A percentile compares a stretch with the other conserved stretches of the same genome.
phyloP scores from a whole-genome alignment of 2,797 vertebrate species.

The Acrossocheilus wenchowensis region DNA sequence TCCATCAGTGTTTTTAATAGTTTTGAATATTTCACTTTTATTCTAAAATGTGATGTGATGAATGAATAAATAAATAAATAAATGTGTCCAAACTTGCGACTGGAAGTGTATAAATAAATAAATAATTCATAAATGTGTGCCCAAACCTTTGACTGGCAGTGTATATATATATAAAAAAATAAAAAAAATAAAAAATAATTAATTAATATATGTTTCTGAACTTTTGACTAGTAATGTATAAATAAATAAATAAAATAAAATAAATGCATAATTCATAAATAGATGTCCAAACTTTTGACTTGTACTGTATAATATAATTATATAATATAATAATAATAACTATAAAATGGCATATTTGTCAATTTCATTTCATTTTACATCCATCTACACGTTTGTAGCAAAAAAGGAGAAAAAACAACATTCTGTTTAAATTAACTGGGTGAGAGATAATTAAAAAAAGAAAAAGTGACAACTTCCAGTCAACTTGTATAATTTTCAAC shows the following conservation, averaged over 20 bases:
- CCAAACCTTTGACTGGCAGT: not conserved
- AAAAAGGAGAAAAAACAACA: too few relatives aligned
- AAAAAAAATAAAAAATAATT: not conserved
- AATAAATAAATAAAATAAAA: not conserved
- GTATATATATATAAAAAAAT: not conserved
- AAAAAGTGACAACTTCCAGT: not conserved
- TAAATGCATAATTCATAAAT: not conserved
- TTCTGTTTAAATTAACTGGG: not conserved
- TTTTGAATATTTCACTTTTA: not conserved
- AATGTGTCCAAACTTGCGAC: not conserved
- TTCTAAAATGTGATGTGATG: not conserved
- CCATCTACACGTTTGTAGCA: not conserved
- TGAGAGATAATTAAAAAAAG: constrained; percentile 14
- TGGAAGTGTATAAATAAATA: not conserved
- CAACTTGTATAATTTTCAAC: not conserved
- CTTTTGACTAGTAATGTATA: not conserved
- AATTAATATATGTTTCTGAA: not conserved
- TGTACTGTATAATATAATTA: not conserved
- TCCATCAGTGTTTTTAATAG: not conserved
- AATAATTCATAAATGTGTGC: not conserved
- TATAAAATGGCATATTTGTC: not conserved
- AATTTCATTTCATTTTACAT: not conserved
- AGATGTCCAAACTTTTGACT: not conserved
- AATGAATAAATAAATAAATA: not conserved
- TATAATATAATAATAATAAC: not conserved